Evolutionary conservation across 2,888 invertebrate genomes (phyloP).

Genomic region (Caenorhabditis sp.): DNA sequence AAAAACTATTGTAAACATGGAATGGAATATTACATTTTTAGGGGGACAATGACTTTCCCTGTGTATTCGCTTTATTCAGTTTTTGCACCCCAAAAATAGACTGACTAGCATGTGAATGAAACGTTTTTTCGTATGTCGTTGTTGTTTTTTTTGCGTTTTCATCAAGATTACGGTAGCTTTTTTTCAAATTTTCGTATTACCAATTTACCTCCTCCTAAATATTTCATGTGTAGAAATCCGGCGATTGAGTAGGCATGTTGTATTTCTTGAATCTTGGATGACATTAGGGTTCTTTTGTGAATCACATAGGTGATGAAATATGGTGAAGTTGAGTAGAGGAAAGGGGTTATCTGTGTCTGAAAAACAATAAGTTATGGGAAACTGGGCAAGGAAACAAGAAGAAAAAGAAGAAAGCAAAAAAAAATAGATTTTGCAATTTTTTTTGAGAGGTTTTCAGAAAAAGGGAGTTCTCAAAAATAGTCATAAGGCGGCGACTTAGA

Average conservation of each 20-base stretch:
- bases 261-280: conserved; percentile 32
- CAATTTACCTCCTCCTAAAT: conserved; percentile 67
- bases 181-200: too few species aligned
- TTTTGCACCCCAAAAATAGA: conserved; percentile 31
- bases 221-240: conserved; percentile 79
- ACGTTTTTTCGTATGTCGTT: not conserved
- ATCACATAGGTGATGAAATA: conserved; percentile 9
- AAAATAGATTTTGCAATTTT: not conserved
- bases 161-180: not conserved
- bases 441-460: not conserved
- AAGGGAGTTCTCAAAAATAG: too few species aligned
- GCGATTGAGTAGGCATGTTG: conserved; percentile 76
- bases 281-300: not conserved
- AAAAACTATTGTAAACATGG: conserved; percentile 14
- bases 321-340: not conserved
- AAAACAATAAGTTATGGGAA: not conserved
- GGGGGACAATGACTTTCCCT: not conserved
- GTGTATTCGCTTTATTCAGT: conserved; percentile 6
- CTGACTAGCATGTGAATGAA: not conserved
- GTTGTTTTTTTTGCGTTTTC: not conserved
- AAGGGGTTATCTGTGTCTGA: conserved; percentile 2
- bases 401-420: conserved; percentile 6
- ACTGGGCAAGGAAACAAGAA: not conserved
- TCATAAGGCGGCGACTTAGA: too few species aligned
- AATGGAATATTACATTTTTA: conserved; percentile 33